Evolutionary conservation across 64 coral and sea anemone species (phyloP), one percentile per base, ranked within the genome.

Genomic region (Pocillopora damicornis): DNA sequence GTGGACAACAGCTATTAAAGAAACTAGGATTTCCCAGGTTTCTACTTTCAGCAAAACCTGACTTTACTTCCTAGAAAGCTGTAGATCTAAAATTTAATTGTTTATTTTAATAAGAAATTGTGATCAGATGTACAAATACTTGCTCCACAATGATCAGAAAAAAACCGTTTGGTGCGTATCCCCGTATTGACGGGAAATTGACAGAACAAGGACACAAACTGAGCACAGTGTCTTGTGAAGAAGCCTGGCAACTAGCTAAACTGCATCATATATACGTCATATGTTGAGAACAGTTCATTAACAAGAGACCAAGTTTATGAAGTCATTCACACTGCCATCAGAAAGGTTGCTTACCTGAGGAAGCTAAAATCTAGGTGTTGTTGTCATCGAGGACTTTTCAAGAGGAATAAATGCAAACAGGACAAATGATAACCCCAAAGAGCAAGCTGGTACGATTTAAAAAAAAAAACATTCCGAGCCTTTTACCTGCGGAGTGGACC

Each of bases 201-300:
- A 60, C 16, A 17, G 17, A 77, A 2, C 75, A 77, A 9, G 37
- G 15, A 6, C 5, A 60, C 2, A 58, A 23, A 13, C n/a, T 65
- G 18, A 15, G 13, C 20, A 51, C 64, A 65, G 81, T 85, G 20
- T 68, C 81, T 18, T 20, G 18, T 0, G 16, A 85, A 42, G 63
- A 85, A n/a, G 81, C 81, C 35, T 58, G 63, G 63, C 20, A 85
- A 38, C 22, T 85, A 72, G 81, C 81, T 45, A 37, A 85, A 16
- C 26, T 22, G 25, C 35, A 72, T 56, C 37, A 22, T 30, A 30
- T 30, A 30, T 15, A 85, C 81, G 13, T 59, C 64, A 9, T 85
- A 85, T 20, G 35, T 85, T 38, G 81, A 85, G 64, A 85, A 45
- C 63, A 85, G 81, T 57, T 37, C 81, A 5, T 11, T 58, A 58